Evolutionary conservation across 2,888 invertebrate genomes (phyloP), one percentile per base, ranked within the genome.

Genomic region (Nephrocerus scutellatus): DNA sequence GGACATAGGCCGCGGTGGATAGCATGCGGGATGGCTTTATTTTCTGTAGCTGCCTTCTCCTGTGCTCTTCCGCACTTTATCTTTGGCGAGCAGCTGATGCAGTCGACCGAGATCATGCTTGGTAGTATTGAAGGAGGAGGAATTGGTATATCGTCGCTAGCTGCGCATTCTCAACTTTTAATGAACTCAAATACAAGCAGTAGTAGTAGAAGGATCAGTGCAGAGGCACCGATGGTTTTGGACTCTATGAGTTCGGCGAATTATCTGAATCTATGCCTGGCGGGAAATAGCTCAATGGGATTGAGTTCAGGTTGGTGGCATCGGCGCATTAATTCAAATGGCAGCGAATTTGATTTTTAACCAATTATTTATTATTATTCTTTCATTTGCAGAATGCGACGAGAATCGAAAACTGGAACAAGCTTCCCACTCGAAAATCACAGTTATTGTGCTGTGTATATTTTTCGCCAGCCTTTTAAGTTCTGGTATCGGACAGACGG

Each of bases 1-100:
- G 91, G 91, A 7, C 91, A 92, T 70, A 74, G 91, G 53, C 92
- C 92, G 34, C 81, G 88, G 49, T 91, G 91, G 91, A 92, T 92
- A 55, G 90, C 87, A 35, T 85, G 86, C 72, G 89, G 91, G 45
- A 90, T 90, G 86, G 76, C 89, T 30, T 74, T 92, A 49, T 84
- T 91, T 62, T 86, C 89, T 7, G 75, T 85, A 25, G 87, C 89
- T 21, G 82, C 88, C 39, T 82, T 91, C 53, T 81, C 87, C 28
- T 89, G 89, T 62, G 84, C 91, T 46, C 69, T 88, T 64, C 91
- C 91, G 23, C 91, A 92, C 70, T 80, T 89, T 60, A 74, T 88
- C 54, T 89, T 84, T 59, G 88, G 89, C 48, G 77, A 80, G 55
- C 77, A 79, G 59, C 70, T 87, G 53, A 78, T 68, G 56, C 63